Conservation (phyloP, 2,113 vertebrate species). For the Microtus pennsylvanicus region DNA sequence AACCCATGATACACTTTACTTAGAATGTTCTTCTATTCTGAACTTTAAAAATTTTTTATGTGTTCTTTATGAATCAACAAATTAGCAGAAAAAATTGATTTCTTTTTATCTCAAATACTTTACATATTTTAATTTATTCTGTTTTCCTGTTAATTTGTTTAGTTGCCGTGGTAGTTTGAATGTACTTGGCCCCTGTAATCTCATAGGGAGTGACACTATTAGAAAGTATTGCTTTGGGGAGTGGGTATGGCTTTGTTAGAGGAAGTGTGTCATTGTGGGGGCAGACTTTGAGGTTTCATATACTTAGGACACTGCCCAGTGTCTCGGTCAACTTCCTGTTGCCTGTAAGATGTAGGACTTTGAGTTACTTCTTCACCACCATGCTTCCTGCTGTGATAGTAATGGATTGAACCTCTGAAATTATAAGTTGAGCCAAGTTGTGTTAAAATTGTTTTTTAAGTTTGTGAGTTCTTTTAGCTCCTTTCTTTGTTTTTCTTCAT, state of each 20-base stretch:
- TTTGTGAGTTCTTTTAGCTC: neutral
- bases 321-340: neutral
- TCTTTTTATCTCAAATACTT: neutral
- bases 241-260: neutral
- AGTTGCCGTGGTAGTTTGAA: neutral
- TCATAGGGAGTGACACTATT: neutral
- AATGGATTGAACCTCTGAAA: neutral
- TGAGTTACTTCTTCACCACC: neutral
- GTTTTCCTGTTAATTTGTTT: neutral
- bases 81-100: neutral
- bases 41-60: neutral
- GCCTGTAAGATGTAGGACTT: neutral
- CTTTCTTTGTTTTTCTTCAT: neutral
- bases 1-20: neutral
- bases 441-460: neutral
- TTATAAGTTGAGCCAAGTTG: neutral
- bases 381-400: neutral
- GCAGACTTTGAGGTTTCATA: neutral
- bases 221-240: neutral
- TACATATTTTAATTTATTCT: neutral
- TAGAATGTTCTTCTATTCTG: neutral
- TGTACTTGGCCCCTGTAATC: neutral
- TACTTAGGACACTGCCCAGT: neutral
- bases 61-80: neutral
- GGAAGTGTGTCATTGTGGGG: neutral